Evolutionary conservation across 2,888 invertebrate species (phyloP), one percentile per base, ranked within the genome.

Genomic region (Craniophora ligustri): DNA sequence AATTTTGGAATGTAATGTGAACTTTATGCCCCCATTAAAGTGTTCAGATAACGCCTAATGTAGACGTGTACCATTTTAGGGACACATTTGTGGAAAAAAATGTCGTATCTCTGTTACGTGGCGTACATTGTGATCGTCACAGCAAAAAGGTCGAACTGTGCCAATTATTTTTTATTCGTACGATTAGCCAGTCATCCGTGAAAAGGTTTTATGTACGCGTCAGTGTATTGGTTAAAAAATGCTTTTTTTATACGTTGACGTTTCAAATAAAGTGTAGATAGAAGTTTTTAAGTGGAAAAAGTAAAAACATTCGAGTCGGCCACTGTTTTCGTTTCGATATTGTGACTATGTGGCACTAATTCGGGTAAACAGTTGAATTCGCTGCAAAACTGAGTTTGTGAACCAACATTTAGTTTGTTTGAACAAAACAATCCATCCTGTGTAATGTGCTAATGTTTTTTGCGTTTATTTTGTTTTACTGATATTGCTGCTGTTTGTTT

Each of bases 1-100:
- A 47, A 58, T 68, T 73, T 59, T 51, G 58, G 40, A 56, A 65
- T 73, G 67, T 75, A 58, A 72, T 63, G 59, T 62, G 40, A 55
- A 50, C 51, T 71, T 75, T 74, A 75, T 69, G 51, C 28, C 13
- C 35, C 55, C 67, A 78, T 75, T 72, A 70, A 58, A 61, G 26
- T 41, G 57, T 50, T 54, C 57, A 47, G 75, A 79, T 78, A 81
- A 64, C 62, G 47, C 34, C 35, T 67, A 70, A 74, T 67, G 71
- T 65, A 50, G 32, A 59, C 45, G 58, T 48, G 35, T 35, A 47
- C 46, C 49, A 15, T 28, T 53, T 50, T 60, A 41, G 16, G 53
- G 42, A 42, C 31, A 54, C 41, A 56, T 55, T 71, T 50, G 36
- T 16, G 14, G n/a, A 61, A 66, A 74, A 73, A 71, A 49, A n/a